Evolutionary conservation across 2,797 vertebrate genomes (phyloP), one percentile per base, ranked within the genome.

Genomic region (Rhyacichthys aspro): DNA sequence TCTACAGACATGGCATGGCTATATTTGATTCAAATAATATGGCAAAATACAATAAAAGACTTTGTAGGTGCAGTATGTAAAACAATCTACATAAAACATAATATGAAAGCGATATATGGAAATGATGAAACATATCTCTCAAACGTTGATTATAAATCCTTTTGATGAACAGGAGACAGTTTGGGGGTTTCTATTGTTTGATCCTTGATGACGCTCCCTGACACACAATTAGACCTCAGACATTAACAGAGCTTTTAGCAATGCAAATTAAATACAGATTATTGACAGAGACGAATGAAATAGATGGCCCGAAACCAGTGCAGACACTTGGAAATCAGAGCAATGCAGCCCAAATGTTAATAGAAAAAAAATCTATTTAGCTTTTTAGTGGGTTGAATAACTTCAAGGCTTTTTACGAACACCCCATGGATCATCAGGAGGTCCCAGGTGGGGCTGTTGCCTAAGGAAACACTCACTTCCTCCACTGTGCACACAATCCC

Each of bases 321-420:
- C 60, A 64, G 78, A 72, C 70, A 74, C 81, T 76, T 59, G 59
- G 70, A 84, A 88, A 90, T 86, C 86, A 71, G 88, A 92, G 84
- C 87, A 91, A 91, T 84, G 81, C 67, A 55, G 81, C 76, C 88
- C 82, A 82, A 91, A 86, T 87, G 90, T 87, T 93, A 94, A 93
- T 94, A 93, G 91, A 94, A 93, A 93, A 91, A 86, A 88, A 93
- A 93, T 93, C 91, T 92, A 93, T 93, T 94, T 94, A 92, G 90
- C 83, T 84, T 89, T 88, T 92, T 90, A 89, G 82, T 87, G 85
- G 89, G 89, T 90, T 93, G 93, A 94, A 93, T 94, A 93, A 93
- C 92, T 93, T 93, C 88, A 90, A 93, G 91, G 91, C 86, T 86
- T 93, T 91, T 86, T 76, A 75, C 71, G 48, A 86, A 85, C 82